Conservation (phyloP, 2,888 invertebrate species). For the Pterostichus madidus region DNA sequence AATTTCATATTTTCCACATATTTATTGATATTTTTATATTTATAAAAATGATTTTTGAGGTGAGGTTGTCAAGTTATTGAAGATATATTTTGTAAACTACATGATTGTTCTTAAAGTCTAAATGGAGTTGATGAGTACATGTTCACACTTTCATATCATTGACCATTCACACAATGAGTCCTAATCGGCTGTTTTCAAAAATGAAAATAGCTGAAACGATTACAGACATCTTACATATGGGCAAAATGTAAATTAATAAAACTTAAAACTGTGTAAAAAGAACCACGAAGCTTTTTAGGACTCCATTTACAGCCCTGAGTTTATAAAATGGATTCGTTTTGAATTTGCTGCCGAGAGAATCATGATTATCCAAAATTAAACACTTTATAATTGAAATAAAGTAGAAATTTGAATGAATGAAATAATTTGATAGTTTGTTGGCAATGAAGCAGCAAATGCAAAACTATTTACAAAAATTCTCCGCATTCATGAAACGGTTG, state of each 20-base stretch:
- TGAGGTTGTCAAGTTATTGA: conserved; percentile 59
- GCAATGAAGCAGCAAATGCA: conserved; percentile 49
- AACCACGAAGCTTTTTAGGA: conserved; percentile 55
- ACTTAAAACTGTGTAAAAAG: conserved; percentile 48
- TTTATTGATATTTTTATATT: conserved; percentile 38
- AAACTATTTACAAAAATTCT: conserved; percentile 50
- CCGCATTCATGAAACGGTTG: conserved; percentile 29
- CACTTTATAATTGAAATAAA: conserved; percentile 31
- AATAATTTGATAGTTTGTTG: conserved; percentile 16
- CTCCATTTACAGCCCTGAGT: conserved; percentile 67
- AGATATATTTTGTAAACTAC: conserved; percentile 54
- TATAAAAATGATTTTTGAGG: conserved; percentile 57
- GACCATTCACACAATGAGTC: conserved; percentile 63
- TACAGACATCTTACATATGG: conserved; percentile 58
- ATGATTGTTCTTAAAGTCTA: conserved; percentile 53
- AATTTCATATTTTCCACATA: conserved; percentile 64
- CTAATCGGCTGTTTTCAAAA: conserved; percentile 54
- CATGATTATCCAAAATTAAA: conserved; percentile 33
- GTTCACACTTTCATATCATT: conserved; percentile 59
- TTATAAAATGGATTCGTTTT: conserved; percentile 56
- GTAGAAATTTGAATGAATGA: conserved; percentile 35
- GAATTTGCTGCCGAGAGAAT: conserved; percentile 52
- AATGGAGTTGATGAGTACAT: conserved; percentile 59
- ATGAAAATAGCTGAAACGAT: conserved; percentile 44
- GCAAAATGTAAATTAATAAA: conserved; percentile 52